Evolutionary conservation across 1,140 invertebrate genomes (phyloP).

Genomic region (Nixonia krombeini): DNA sequence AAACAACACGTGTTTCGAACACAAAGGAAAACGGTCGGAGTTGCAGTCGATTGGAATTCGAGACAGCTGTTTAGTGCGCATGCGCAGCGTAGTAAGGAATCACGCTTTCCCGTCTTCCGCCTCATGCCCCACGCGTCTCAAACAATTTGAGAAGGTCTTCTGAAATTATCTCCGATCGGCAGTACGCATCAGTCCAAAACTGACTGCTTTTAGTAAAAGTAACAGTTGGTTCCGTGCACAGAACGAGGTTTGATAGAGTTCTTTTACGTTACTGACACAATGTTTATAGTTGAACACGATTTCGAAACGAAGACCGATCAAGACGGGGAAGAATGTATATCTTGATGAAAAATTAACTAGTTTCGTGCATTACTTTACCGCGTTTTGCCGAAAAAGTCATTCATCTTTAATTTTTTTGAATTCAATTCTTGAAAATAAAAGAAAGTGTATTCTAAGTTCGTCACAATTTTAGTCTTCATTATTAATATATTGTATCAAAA

Average conservation of each 20-base stretch:
- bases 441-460: no score
- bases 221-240: constrained; percentile 13
- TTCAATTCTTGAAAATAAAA: not conserved
- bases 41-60: no score
- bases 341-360: constrained; percentile 15
- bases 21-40: no score
- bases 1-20: no score
- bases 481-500: not conserved
- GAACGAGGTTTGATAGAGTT: constrained; percentile 13
- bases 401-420: constrained; percentile 4
- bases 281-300: not conserved
- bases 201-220: constrained; percentile 39
- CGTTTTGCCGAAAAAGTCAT: constrained; percentile 3
- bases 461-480: not conserved
- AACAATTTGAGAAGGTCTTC: no score
- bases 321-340: constrained; percentile 21
- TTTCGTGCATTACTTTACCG: constrained; percentile 6
- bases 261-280: not conserved
- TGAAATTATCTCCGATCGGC: no score
- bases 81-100: constrained; percentile 5
- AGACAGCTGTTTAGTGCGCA: constrained; percentile 14
- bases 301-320: constrained; percentile 17
- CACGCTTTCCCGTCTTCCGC: no score
- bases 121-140: no score
- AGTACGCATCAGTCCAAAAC: constrained; percentile 27